Evolutionary conservation across 1,140 invertebrate species (phyloP).

Genomic region (Drosophila melanogaster): Release_6_plus_ISO1_MT NT_037436.4:21109001-21109500

Average conservation of each 20-base stretch:
- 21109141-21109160: constrained; percentile 63
- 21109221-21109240: constrained; percentile 44
- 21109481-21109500: neutral
- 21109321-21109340: neutral
- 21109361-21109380: constrained; percentile 19
- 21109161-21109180: constrained; percentile 71
- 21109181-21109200: constrained; percentile 79
- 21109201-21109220: constrained; percentile 72
- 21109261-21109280: constrained; percentile 13
- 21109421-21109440: neutral
- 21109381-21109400: constrained; percentile 1
- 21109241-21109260: constrained; percentile 29
- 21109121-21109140: constrained; percentile 73
- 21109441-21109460: neutral
- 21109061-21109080: constrained; percentile 29
- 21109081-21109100: constrained; percentile 10
- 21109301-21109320: constrained; percentile 27
- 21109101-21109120: constrained; percentile 30
- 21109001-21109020: constrained; percentile 44
- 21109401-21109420: constrained; percentile 2
- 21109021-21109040: constrained; percentile 27
- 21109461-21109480: neutral
- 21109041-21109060: constrained; percentile 70
- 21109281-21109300: constrained; percentile 34
- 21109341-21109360: constrained; percentile 20